Conservation (phyloP, 2,888 invertebrate species). For the Cataglyphis cursor region DNA sequence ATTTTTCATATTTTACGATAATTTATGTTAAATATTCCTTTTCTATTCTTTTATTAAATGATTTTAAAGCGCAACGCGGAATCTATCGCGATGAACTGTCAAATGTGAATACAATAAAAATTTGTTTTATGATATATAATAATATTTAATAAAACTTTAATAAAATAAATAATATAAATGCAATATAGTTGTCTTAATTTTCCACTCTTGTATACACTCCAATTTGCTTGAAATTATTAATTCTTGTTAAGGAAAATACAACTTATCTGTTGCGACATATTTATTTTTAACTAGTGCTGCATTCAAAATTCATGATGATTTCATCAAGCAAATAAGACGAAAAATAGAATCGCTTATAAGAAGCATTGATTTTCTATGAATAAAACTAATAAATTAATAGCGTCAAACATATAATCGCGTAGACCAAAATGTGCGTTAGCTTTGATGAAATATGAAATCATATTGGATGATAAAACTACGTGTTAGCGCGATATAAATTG, state of each 20-base stretch:
- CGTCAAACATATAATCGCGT: conserved; percentile 12
- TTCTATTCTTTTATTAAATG: not conserved
- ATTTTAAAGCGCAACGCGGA: not conserved
- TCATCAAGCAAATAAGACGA: conserved; percentile 24
- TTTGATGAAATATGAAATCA: not conserved
- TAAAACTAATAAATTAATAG: conserved; percentile 13
- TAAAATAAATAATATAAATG: not conserved
- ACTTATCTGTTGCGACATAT: not conserved
- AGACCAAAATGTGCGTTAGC: conserved; percentile 4
- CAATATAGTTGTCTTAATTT: not conserved
- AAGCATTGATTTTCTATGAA: not conserved
- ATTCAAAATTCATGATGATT: conserved; percentile 10
- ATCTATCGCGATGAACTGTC: not conserved
- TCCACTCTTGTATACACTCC: not conserved
- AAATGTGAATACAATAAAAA: not conserved
- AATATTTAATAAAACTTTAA: not conserved
- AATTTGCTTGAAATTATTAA: conserved; percentile 7
- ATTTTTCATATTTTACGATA: not conserved
- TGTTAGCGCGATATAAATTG: conserved; percentile 34
- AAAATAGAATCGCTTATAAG: conserved; percentile 5
- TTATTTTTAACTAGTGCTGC: not conserved
- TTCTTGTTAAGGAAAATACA: not conserved
- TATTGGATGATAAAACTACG: conserved; percentile 13
- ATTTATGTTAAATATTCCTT: not conserved
- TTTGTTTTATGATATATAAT: not conserved